Conservation (phyloP, 2,888 invertebrate genomes). For the Harpagoxenus sublaevis region DNA sequence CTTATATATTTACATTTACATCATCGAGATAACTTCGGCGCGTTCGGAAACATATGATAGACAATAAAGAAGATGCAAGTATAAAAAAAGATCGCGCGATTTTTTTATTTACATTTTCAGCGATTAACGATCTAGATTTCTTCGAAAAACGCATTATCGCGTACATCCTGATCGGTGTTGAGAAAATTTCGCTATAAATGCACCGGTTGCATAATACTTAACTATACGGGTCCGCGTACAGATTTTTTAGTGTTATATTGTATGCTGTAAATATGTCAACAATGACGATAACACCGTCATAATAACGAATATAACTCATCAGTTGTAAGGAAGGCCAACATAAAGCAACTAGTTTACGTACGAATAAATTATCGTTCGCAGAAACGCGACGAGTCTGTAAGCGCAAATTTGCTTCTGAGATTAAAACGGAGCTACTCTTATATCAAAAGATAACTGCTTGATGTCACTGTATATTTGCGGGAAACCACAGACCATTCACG, state of each 20-base stretch:
- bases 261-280: slow-evolving; percentile 58
- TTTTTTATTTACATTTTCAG: slow-evolving; percentile 47
- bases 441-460: slow-evolving; percentile 49
- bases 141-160: slow-evolving; percentile 15
- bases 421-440: slow-evolving; percentile 41
- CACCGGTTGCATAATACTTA: slow-evolving; percentile 61
- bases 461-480: slow-evolving; percentile 34
- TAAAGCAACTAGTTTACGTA: slow-evolving; percentile 23
- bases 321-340: slow-evolving; percentile 13
- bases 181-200: slow-evolving; percentile 28
- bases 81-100: slow-evolving; percentile 76
- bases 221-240: slow-evolving; percentile 71
- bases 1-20: background rate
- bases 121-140: slow-evolving; percentile 22
- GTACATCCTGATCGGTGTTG: slow-evolving; percentile 21
- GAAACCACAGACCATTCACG: slow-evolving; percentile 16
- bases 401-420: slow-evolving; percentile 40
- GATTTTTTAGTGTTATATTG: slow-evolving; percentile 71
- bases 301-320: slow-evolving; percentile 25
- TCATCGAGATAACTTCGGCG: slow-evolving; percentile 1
- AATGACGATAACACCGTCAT: slow-evolving; percentile 23
- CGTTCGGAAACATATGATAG: slow-evolving; percentile 75
- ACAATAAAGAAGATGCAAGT: slow-evolving; percentile 81
- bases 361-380: slow-evolving; percentile 25
- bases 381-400: slow-evolving; percentile 33